Conservation (phyloP, 2,797 vertebrate genomes). For the Nothura maculosa region DNA sequence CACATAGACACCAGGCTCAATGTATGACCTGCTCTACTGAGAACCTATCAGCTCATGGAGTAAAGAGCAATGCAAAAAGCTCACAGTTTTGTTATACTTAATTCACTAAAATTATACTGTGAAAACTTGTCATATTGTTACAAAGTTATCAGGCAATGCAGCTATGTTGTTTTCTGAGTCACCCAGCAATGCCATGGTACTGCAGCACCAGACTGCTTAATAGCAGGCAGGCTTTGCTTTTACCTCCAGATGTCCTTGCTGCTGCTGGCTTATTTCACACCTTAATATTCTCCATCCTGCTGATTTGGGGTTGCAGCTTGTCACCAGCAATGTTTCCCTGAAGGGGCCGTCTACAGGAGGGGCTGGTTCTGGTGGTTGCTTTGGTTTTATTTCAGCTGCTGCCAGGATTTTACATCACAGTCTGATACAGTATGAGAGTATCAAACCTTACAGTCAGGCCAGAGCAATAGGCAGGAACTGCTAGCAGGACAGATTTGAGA, state of each 20-base stretch:
- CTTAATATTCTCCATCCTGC: not conserved
- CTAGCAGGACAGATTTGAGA: not conserved
- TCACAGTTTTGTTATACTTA: not conserved
- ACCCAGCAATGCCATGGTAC: not conserved
- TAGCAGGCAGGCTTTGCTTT: conserved; percentile 44
- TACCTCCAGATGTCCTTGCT: conserved; percentile 73
- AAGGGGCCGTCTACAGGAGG: not conserved
- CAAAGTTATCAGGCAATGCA: not conserved
- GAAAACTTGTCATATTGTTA: conserved; percentile 9
- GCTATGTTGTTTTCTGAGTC: not conserved
- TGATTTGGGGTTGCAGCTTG: not conserved
- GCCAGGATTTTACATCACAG: not conserved
- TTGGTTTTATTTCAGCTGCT: conserved; percentile 16
- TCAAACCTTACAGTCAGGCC: not conserved
- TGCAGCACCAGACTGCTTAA: conserved; percentile 29
- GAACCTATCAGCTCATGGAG: not conserved
- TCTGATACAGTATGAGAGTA: not conserved
- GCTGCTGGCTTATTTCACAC: conserved; percentile 18
- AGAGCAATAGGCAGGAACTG: not conserved
- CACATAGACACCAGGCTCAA: not conserved
- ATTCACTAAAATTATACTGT: not conserved
- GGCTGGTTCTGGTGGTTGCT: not conserved
- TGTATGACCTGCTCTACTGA: not conserved
- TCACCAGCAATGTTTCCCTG: not conserved
- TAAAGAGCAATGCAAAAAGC: not conserved